These are phyloP conservation scores for Mirza zaza DNA, from an alignment of 2,113 vertebrate species.

Conservation along the genomic window DNA sequence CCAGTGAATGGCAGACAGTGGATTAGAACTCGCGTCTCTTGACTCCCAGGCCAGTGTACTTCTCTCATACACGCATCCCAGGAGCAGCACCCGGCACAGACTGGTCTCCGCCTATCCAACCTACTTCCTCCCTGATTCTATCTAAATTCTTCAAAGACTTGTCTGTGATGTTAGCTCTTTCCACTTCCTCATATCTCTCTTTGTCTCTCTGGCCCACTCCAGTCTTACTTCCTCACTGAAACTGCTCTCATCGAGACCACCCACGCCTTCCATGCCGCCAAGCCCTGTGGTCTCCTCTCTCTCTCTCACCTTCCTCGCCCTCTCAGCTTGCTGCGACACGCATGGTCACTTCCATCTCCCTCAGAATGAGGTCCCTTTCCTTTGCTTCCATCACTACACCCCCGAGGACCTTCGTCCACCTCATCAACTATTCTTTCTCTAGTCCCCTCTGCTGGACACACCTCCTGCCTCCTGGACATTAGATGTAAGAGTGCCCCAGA, in stretches of 20 bases:
- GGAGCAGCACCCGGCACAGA: not conserved
- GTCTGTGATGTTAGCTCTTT: not conserved
- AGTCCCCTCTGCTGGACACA: not conserved
- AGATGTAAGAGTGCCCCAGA: not conserved
- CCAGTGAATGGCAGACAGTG: not conserved
- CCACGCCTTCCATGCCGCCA: not conserved
- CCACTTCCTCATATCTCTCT: constrained; percentile 37
- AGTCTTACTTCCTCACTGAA: not conserved
- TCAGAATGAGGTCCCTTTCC: not conserved
- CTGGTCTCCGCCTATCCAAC: not conserved
- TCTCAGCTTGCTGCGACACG: not conserved
- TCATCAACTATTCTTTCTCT: not conserved
- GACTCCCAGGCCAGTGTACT: not conserved
- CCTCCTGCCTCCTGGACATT: not conserved
- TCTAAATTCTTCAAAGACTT: constrained; percentile 13
- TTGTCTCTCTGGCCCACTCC: not conserved
- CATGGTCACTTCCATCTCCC: not conserved
- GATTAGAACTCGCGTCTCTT: not conserved
- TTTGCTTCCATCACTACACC: not conserved
- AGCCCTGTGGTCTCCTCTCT: not conserved
- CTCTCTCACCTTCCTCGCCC: not conserved
- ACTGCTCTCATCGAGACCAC: not conserved
- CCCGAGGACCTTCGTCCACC: not conserved
- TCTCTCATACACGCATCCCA: not conserved
- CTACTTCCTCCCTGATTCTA: constrained; percentile 45